Evolutionary conservation across 2,113 vertebrate species (phyloP).

Genomic region (Saccopteryx bilineata): DNA sequence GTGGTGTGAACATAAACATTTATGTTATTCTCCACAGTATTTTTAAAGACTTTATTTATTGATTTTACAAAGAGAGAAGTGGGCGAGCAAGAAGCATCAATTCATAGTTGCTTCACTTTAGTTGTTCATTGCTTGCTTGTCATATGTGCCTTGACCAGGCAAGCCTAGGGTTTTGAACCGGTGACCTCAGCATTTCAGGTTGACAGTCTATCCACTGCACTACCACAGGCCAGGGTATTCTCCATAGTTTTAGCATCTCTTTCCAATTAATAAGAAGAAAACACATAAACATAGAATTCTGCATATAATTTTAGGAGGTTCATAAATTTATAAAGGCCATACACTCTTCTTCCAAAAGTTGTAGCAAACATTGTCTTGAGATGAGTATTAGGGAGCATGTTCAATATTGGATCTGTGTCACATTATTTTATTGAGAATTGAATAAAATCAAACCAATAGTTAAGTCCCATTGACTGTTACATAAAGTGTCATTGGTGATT

Average conservation of each 20-base stretch:
- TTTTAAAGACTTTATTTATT: too few relatives aligned
- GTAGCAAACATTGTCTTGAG: not conserved
- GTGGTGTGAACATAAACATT: not conserved
- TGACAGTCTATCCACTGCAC: too few relatives aligned
- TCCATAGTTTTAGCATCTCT: constrained; percentile 39
- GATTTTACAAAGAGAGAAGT: too few relatives aligned
- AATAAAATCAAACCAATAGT: not conserved
- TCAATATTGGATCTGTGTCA: not conserved
- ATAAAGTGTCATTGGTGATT: not conserved
- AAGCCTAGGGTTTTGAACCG: too few relatives aligned
- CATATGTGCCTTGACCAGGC: too few relatives aligned
- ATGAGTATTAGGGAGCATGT: not conserved
- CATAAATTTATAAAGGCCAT: not conserved
- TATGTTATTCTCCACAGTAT: not conserved
- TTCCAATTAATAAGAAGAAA: constrained; percentile 51
- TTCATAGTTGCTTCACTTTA: too few relatives aligned
- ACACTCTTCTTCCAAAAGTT: not conserved
- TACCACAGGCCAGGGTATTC: not conserved
- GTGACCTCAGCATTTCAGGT: too few relatives aligned
- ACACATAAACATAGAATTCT: constrained; percentile 36
- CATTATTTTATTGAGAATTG: not conserved
- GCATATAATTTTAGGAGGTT: constrained; percentile 35
- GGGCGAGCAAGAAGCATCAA: too few relatives aligned
- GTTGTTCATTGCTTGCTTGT: too few relatives aligned
- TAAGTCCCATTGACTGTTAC: not conserved